A percentile compares a stretch with the other conserved stretches of the same genome.
These are phyloP conservation scores for Circaetus gallicus DNA, from an alignment of 2,113 vertebrate species.

Conservation along the genomic window DNA sequence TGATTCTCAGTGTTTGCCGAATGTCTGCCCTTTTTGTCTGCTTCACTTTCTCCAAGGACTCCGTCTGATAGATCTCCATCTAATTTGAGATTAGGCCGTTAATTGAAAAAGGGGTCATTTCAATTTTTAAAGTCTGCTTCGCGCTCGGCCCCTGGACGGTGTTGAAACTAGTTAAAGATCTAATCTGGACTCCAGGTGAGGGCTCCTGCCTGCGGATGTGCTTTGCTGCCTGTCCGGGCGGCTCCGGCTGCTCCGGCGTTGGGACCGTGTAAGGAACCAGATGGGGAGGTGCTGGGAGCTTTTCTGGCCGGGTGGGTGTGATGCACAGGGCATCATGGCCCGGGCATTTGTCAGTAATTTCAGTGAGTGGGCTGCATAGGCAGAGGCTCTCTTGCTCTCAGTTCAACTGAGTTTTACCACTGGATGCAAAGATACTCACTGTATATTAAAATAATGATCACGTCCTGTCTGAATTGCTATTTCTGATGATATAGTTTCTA, in stretches of 20 bases:
- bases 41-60: not conserved
- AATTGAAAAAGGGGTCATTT: not conserved
- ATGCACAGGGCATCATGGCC: not conserved
- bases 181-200: not conserved
- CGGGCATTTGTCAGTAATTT: rapidly evolving
- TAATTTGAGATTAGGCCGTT: not conserved
- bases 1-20: not conserved
- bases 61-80: not conserved
- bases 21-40: not conserved
- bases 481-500: not conserved
- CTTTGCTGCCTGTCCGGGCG: not conserved
- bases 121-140: not conserved
- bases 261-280: not conserved
- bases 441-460: not conserved
- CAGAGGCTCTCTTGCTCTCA: not conserved
- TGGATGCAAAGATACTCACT: not conserved
- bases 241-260: not conserved
- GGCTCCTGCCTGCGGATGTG: not conserved
- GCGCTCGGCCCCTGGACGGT: rapidly evolving
- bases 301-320: not conserved
- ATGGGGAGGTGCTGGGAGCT: not conserved
- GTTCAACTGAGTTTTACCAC: not conserved
- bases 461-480: not conserved
- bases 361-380: not conserved
- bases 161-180: not conserved